Evolutionary conservation across 2,113 vertebrate genomes (phyloP).

Genomic region (Sapayoa aenigma): DNA sequence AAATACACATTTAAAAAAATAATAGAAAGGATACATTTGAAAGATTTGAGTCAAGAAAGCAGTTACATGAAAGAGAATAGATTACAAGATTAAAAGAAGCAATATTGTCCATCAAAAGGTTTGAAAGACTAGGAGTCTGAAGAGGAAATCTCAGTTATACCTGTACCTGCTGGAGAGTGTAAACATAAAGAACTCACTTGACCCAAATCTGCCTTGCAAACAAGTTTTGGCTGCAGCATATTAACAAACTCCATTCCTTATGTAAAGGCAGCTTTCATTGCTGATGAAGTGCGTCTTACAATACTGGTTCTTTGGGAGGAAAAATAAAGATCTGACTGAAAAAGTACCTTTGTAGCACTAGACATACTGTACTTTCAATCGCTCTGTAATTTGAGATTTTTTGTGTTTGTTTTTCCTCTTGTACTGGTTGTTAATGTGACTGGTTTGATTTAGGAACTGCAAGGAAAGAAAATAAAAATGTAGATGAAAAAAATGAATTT

Average conservation of each 20-base stretch:
- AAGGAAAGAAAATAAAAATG: background rate
- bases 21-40: background rate
- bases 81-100: background rate
- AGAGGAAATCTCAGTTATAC: background rate
- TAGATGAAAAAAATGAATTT: background rate
- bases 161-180: background rate
- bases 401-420: background rate
- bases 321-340: background rate
- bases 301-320: background rate
- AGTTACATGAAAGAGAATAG: background rate
- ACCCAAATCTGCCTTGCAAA: background rate
- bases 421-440: background rate
- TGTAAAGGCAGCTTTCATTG: background rate
- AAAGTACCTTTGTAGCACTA: background rate
- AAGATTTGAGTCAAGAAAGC: background rate
- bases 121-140: background rate
- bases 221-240: background rate
- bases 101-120: background rate
- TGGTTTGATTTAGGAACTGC: background rate
- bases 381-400: background rate
- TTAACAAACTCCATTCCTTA: background rate
- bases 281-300: background rate
- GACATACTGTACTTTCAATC: background rate
- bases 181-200: background rate
- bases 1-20: background rate